Evolutionary conservation across 2,797 vertebrate species (phyloP).

Genomic region (Craterocephalus amniculus): DNA sequence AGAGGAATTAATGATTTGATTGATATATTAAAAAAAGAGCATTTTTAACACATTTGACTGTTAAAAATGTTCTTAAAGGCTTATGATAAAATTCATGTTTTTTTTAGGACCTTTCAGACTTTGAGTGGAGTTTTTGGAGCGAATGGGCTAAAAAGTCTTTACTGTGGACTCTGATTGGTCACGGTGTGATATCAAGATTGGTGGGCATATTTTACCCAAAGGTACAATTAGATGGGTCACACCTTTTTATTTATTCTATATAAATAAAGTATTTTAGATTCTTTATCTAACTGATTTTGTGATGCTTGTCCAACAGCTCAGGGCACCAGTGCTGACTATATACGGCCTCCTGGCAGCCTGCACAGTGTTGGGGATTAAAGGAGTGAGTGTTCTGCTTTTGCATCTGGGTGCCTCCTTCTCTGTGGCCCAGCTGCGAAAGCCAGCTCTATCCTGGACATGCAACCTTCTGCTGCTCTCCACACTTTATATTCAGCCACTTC

Average conservation of each 20-base stretch:
- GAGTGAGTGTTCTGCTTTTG: slow-evolving; percentile 85
- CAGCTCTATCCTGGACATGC: slow-evolving; percentile 87
- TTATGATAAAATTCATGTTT: neutral
- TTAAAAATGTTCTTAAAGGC: neutral
- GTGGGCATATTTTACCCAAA: slow-evolving; percentile 78
- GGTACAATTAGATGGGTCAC: slow-evolving; percentile 71
- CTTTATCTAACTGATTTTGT: slow-evolving; percentile 15
- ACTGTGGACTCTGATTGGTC: slow-evolving; percentile 89
- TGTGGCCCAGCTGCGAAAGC: slow-evolving; percentile 87
- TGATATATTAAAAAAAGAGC: neutral
- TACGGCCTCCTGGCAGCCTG: slow-evolving; percentile 90
- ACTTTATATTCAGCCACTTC: slow-evolving; percentile 84
- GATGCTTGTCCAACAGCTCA: slow-evolving; percentile 67
- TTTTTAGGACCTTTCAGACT: slow-evolving; percentile 90
- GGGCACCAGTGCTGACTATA: slow-evolving; percentile 81
- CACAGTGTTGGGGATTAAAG: slow-evolving; percentile 85
- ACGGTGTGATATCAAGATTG: slow-evolving; percentile 85
- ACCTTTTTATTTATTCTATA: neutral
- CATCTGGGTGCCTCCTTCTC: slow-evolving; percentile 86
- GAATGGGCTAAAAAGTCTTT: slow-evolving; percentile 88
- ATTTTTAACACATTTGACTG: neutral
- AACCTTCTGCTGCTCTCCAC: slow-evolving; percentile 88
- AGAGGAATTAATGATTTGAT: neutral
- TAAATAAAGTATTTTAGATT: neutral
- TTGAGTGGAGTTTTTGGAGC: slow-evolving; percentile 97